phyloP scores from a whole-genome alignment of 92 coral and sea anemone species.

The Diadumene lineata region DNA sequence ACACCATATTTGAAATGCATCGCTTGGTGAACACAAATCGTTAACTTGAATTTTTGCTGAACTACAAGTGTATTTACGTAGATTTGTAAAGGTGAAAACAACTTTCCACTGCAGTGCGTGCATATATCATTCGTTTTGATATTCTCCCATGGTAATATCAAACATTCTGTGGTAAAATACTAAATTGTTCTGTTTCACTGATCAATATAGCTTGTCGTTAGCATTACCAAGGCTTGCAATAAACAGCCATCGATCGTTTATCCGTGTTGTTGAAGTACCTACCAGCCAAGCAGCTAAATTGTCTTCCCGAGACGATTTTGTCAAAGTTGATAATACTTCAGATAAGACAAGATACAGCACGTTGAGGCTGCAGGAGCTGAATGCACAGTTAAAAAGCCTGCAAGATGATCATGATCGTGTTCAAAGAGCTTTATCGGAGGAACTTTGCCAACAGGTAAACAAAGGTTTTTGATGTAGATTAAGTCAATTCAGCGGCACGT shows the following conservation, averaged over 20 bases:
- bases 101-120: too few species aligned
- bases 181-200: too few species aligned
- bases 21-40: too few species aligned
- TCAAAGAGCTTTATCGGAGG: slow-evolving; percentile 71
- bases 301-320: slow-evolving; percentile 64
- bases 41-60: too few species aligned
- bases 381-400: slow-evolving; percentile 73
- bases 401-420: slow-evolving; percentile 68
- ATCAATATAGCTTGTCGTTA: slow-evolving; percentile 37
- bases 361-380: slow-evolving; percentile 71
- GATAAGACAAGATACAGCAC: slow-evolving; percentile 76
- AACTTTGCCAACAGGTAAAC: slow-evolving; percentile 77
- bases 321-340: slow-evolving; percentile 60
- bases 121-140: too few species aligned
- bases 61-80: too few species aligned
- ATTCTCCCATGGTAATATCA: too few species aligned
- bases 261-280: slow-evolving; percentile 80
- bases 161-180: too few species aligned
- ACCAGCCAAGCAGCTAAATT: slow-evolving; percentile 29
- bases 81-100: too few species aligned
- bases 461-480: too few species aligned
- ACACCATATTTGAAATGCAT: neutral
- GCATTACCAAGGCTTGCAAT: slow-evolving; percentile 65
- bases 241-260: slow-evolving; percentile 67
- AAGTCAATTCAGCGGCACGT: too few species aligned